Percentiles rank a stretch among this genome's conserved stretches.
phyloP scores from a whole-genome alignment of 37 sponge, comb jelly and placozoan species.

The Diacarnus erythraeanus region DNA sequence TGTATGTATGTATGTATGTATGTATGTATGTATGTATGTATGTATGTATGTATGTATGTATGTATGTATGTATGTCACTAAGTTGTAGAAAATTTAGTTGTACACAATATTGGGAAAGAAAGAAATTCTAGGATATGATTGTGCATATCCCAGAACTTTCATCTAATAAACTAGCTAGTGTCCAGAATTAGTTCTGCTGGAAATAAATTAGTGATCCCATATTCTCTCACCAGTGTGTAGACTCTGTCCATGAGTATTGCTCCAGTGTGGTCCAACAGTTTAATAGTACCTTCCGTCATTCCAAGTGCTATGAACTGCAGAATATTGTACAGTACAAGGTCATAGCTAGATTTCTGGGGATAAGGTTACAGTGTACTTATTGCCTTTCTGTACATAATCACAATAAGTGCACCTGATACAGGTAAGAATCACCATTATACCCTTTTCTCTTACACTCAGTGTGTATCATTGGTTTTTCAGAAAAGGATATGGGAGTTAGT shows the following conservation, averaged over 20 bases:
- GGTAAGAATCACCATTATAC: too few relatives aligned
- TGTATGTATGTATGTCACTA: neutral
- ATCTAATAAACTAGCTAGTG: too few relatives aligned
- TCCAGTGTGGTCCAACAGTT: conserved; percentile 75
- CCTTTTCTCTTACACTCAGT: too few relatives aligned
- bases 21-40: neutral
- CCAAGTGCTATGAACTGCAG: conserved; percentile 84
- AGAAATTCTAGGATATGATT: too few relatives aligned
- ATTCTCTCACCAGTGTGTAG: conserved; percentile 57
- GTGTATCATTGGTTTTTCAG: too few relatives aligned
- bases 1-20: neutral
- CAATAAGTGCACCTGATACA: too few relatives aligned
- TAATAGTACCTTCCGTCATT: conserved; percentile 68
- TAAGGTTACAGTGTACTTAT: neutral
- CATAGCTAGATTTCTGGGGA: neutral
- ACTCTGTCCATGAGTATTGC: conserved; percentile 44
- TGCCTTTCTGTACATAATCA: neutral
- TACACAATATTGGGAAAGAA: neutral
- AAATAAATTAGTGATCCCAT: too few relatives aligned
- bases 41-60: neutral
- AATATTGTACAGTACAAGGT: neutral
- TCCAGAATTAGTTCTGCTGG: too few relatives aligned
- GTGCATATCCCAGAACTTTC: too few relatives aligned
- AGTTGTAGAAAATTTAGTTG: neutral
- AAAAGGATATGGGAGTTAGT: too few relatives aligned